These are phyloP conservation scores for Mormoops blainvillei DNA, from an alignment of 2,113 vertebrate species.

Conservation along the genomic window DNA sequence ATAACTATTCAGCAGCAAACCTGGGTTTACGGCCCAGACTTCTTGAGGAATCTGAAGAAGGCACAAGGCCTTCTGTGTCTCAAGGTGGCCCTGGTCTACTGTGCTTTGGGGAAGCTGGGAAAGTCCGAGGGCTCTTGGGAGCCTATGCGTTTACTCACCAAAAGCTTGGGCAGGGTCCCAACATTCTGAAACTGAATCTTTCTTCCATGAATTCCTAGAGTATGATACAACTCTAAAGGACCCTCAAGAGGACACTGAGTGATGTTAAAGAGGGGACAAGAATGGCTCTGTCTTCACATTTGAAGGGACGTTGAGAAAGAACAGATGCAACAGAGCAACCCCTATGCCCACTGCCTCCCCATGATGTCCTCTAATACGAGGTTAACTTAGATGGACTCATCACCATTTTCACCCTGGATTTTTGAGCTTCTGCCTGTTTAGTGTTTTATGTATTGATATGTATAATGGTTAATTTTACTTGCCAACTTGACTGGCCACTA, in stretches of 20 bases:
- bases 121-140: neutral
- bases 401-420: neutral
- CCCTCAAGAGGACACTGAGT: neutral
- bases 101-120: neutral
- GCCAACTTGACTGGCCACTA: neutral
- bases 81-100: rapidly evolving
- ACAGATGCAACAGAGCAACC: neutral
- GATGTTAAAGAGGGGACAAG: neutral
- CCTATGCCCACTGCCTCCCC: neutral
- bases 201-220: neutral
- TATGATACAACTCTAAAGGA: neutral
- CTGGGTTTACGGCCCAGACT: neutral
- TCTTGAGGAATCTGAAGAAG: neutral
- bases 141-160: neutral
- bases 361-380: neutral
- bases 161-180: neutral
- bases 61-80: neutral
- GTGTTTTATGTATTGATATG: neutral
- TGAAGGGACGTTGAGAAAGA: neutral
- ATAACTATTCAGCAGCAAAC: neutral
- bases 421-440: neutral
- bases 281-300: neutral
- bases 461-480: neutral
- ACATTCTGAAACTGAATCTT: neutral
- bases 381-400: neutral